Percentiles rank a stretch among this genome's conserved stretches.
These are phyloP conservation scores for Phylloscopus whistleri DNA, from an alignment of 2,113 vertebrate genomes.

Conservation along the genomic window DNA sequence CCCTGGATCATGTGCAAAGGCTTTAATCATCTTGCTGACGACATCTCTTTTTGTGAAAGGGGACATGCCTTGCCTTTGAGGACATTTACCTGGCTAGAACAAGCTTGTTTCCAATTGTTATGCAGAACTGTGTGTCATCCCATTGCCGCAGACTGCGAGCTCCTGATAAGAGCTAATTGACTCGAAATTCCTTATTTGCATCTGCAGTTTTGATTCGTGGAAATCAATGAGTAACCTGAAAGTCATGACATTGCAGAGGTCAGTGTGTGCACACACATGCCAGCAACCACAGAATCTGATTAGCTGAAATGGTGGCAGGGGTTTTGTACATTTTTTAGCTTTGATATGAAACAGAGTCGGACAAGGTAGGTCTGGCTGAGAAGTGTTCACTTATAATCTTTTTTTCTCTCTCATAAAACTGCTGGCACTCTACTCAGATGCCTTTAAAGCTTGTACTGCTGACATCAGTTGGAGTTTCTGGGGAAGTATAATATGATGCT, in stretches of 20 bases:
- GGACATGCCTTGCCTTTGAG: neutral
- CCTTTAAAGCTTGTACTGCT: slow-evolving; percentile 4
- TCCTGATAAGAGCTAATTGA: slow-evolving; percentile 38
- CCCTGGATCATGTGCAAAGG: neutral
- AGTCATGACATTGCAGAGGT: slow-evolving; percentile 49
- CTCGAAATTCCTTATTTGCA: slow-evolving; percentile 44
- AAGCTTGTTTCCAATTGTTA: slow-evolving; percentile 10
- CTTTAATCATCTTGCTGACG: slow-evolving; percentile 52
- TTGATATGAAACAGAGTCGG: neutral
- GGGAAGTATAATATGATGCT: neutral
- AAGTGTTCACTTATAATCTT: neutral
- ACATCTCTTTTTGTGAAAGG: slow-evolving; percentile 49
- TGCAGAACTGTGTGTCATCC: neutral
- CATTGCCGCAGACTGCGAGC: neutral
- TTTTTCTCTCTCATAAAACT: neutral
- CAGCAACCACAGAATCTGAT: neutral
- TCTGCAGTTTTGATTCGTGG: neutral
- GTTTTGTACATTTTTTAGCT: neutral
- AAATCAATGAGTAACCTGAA: slow-evolving; percentile 52
- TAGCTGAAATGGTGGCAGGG: neutral
- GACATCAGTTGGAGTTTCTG: neutral
- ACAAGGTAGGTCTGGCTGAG: neutral
- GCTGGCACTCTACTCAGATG: neutral
- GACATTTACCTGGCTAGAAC: slow-evolving; percentile 33
- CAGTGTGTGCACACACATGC: neutral